These are phyloP conservation scores for Drosophila suzukii DNA, from an alignment of 1,140 invertebrate genomes.

Conservation along the genomic window DNA sequence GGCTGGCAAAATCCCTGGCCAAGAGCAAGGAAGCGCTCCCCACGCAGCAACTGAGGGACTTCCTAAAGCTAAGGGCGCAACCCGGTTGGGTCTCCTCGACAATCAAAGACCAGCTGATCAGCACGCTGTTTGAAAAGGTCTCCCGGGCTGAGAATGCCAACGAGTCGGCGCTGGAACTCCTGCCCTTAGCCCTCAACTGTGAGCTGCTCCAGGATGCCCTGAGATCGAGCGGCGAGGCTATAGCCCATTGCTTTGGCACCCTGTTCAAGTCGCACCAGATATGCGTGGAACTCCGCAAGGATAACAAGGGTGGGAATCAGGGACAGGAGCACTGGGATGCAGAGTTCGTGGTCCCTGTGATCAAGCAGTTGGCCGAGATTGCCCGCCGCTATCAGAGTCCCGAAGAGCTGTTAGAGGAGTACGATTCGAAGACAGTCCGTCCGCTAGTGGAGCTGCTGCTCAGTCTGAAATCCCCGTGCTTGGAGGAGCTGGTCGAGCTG, in stretches of 20 bases:
- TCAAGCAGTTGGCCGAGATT: conserved; percentile 58
- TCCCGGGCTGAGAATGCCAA: neutral
- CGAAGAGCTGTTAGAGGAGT: conserved; percentile 7
- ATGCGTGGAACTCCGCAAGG: conserved; percentile 28
- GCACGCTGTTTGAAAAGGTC: conserved; percentile 12
- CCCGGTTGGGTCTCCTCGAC: conserved; percentile 56
- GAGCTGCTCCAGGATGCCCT: conserved; percentile 69
- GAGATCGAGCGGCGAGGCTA: conserved; percentile 48
- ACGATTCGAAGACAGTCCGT: conserved; percentile 28
- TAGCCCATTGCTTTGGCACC: conserved; percentile 39
- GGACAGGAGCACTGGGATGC: conserved; percentile 40
- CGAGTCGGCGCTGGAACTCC: conserved; percentile 15
- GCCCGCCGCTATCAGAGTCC: conserved; percentile 51
- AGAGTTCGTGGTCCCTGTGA: conserved; percentile 51
- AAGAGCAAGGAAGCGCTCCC: conserved; percentile 7
- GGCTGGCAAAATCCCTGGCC: conserved; percentile 46
- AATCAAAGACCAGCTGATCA: conserved; percentile 45
- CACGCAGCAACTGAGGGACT: conserved; percentile 45
- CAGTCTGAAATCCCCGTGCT: conserved; percentile 30
- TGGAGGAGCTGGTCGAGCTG: conserved; percentile 59
- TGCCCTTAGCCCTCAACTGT: conserved; percentile 47
- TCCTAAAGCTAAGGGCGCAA: conserved; percentile 60
- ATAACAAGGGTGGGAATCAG: neutral
- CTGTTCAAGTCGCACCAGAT: conserved; percentile 60
- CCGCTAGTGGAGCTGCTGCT: conserved; percentile 56